Evolutionary conservation across 1,140 invertebrate species (phyloP), one percentile per base, ranked within the genome.

Genomic region (Idris sp.): DNA sequence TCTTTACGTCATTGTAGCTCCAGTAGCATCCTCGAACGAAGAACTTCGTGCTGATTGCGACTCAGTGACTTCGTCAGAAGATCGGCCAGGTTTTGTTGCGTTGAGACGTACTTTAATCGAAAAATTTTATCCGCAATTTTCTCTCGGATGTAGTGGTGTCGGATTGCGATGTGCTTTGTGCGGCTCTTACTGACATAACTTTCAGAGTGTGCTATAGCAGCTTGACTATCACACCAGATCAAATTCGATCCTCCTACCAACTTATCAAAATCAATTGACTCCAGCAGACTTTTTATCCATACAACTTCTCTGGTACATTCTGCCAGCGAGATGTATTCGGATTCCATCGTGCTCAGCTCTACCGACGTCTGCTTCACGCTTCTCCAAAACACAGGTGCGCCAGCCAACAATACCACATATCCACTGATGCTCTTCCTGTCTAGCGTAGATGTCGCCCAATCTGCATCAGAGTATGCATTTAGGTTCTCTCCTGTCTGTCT

Each of bases 351-450:
- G 19, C 19, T 22, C 19, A 22, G 19, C 3, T 2, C 6, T 6
- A 22, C 19, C 19, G 19, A 22, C 2, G 19, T 22, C 19, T 22
- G 19, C 19, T 22, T 22, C 3, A 22, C 19, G 19, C 19, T 22
- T 22, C 19, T 22, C 19, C 19, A 22, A 6, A 22, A 22, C 7
- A 87, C 53, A 5, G 79, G 68, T 44, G 56, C 64, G 33, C 64
- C 74, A 16, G 18, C 61, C 1, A 82, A 58, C 1, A 68, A 53
- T 14, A 84, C 51, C 3, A 82, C 62, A 62, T 78, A 86, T 13
- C 85, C 83, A 11, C 78, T 79, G 5, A 74, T 81, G 14, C 77
- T 79, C 64, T 77, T 78, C 26, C 83, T 38, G 8, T 54, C 65
- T 4, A 56, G 18, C 2, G 15, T 6, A 67, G 78, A 79, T n/a